Conservation (phyloP, 2,888 invertebrate species). For the Rosalia funebris region DNA sequence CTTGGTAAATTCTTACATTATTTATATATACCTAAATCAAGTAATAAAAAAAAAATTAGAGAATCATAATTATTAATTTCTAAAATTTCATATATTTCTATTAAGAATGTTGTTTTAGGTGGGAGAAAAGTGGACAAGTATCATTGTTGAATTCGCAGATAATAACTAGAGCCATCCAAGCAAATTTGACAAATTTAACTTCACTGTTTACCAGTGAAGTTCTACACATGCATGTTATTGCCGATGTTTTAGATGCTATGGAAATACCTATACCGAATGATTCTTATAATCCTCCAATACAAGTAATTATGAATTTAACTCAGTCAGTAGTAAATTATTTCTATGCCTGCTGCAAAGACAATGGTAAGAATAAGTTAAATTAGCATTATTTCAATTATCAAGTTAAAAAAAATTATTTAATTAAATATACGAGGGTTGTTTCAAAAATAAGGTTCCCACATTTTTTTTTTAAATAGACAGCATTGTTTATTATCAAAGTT, state of each 20-base stretch:
- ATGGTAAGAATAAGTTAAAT: slow-evolving; percentile 68
- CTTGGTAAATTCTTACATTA: too few species aligned
- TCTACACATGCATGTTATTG: slow-evolving; percentile 66
- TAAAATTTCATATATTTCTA: too few species aligned
- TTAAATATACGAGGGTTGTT: too few species aligned
- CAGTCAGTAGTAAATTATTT: slow-evolving; percentile 80
- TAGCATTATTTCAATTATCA: too few species aligned
- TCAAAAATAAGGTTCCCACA: too few species aligned
- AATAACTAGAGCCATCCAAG: slow-evolving; percentile 64
- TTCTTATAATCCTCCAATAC: slow-evolving; percentile 69
- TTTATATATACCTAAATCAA: too few species aligned
- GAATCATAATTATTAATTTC: too few species aligned
- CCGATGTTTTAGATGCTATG: slow-evolving; percentile 73
- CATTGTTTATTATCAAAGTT: too few species aligned
- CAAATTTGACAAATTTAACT: slow-evolving; percentile 65
- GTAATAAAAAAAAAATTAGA: too few species aligned
- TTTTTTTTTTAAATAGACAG: too few species aligned
- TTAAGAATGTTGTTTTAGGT: slow-evolving; percentile 68
- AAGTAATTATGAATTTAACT: slow-evolving; percentile 75
- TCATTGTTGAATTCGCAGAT: slow-evolving; percentile 62
- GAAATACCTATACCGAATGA: slow-evolving; percentile 68
- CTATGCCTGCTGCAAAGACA: slow-evolving; percentile 76
- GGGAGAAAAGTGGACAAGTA: slow-evolving; percentile 70
- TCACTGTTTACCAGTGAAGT: slow-evolving; percentile 60
- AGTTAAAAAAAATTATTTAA: too few species aligned